phyloP scores from a whole-genome alignment of 1,140 invertebrate species.

The Antheraea mylitta region DNA sequence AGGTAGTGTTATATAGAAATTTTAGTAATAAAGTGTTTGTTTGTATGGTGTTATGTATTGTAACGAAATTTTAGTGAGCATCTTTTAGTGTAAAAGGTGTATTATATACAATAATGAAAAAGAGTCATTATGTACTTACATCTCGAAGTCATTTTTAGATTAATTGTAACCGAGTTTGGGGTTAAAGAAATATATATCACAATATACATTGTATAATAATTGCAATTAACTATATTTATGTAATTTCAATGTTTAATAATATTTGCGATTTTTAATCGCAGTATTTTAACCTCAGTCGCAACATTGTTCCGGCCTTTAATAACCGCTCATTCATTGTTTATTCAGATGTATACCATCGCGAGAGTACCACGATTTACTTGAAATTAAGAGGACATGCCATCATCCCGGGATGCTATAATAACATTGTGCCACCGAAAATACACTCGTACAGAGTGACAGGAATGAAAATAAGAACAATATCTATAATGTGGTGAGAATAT shows the following conservation, averaged over 20 bases:
- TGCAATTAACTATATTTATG: background rate
- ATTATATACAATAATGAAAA: no score
- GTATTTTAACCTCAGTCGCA: slow-evolving; percentile 17
- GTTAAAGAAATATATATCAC: no score
- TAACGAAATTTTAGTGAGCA: no score
- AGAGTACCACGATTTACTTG: slow-evolving; percentile 68
- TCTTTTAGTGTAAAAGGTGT: no score
- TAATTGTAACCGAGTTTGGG: no score
- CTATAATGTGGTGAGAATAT: slow-evolving; percentile 32
- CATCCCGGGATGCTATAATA: slow-evolving; percentile 66
- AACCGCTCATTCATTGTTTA: slow-evolving; percentile 52
- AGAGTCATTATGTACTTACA: no score
- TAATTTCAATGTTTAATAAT: background rate
- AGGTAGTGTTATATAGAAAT: no score
- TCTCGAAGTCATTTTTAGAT: no score
- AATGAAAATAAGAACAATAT: slow-evolving; percentile 55
- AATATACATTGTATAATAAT: no score
- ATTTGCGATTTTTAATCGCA: background rate
- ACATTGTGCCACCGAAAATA: slow-evolving; percentile 68
- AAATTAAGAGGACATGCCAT: slow-evolving; percentile 72
- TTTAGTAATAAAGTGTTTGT: no score
- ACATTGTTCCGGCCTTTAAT: slow-evolving; percentile 39
- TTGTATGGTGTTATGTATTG: no score
- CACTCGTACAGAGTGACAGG: slow-evolving; percentile 48
- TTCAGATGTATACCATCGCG: slow-evolving; percentile 71